Percentiles rank a stretch among this genome's conserved stretches.
phyloP scores from a whole-genome alignment of 1,140 invertebrate genomes.

The Scaptodrosophila lebanonensis region DNA sequence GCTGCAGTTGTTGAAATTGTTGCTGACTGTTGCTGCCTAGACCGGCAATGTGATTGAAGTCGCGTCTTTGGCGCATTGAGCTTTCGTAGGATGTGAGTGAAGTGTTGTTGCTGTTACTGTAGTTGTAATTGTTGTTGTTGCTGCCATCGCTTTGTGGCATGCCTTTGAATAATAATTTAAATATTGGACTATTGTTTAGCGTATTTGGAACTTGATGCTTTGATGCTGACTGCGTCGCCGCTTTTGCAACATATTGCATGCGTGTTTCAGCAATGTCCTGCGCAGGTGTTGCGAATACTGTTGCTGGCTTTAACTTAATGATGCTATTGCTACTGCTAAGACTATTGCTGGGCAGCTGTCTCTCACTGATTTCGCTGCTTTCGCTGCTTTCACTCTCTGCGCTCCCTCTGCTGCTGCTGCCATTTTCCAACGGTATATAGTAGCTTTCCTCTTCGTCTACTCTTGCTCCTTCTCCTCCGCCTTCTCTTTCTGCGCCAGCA shows the following conservation, averaged over 20 bases:
- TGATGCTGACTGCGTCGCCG: conserved; percentile 33
- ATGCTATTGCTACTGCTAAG: conserved; percentile 68
- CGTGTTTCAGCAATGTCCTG: conserved; percentile 28
- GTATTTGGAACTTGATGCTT: conserved; percentile 75
- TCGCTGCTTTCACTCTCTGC: conserved; percentile 56
- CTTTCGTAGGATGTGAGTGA: no score
- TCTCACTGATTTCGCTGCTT: conserved; percentile 54
- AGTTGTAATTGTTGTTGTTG: conserved; percentile 24
- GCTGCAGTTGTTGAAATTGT: conserved; percentile 27
- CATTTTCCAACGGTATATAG: conserved; percentile 52
- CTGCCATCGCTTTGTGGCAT: conserved; percentile 27
- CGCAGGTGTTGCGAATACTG: conserved; percentile 58
- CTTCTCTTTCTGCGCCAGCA: conserved; percentile 20
- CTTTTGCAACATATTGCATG: conserved; percentile 26
- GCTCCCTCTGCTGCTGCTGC: conserved; percentile 17
- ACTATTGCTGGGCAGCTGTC: conserved; percentile 63
- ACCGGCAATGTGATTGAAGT: no score
- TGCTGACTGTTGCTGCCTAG: conserved; percentile 32
- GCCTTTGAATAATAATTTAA: conserved; percentile 68
- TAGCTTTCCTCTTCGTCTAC: conserved; percentile 57
- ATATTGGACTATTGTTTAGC: conserved; percentile 75
- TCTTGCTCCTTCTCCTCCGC: conserved; percentile 40
- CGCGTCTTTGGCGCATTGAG: conserved; percentile 24
- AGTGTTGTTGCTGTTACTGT: conserved; percentile 7
- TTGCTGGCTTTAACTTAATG: conserved; percentile 61